Evolutionary conservation across 2,113 vertebrate species (phyloP).

Genomic region (Cryptomyrus ogoouensis): DNA sequence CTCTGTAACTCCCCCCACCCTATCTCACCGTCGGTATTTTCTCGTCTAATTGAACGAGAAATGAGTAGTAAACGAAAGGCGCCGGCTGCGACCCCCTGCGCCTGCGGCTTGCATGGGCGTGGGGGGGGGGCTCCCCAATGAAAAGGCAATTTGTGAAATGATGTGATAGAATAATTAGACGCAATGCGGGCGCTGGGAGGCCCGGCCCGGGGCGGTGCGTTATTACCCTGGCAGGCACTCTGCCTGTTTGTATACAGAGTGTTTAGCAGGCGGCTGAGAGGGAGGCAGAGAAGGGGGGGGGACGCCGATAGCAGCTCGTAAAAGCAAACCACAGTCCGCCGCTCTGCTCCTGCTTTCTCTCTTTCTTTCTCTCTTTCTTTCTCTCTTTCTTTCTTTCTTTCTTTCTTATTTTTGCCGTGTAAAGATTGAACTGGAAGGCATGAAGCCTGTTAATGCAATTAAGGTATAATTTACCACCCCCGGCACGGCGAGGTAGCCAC

Average conservation of each 20-base stretch:
- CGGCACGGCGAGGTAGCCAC: constrained; percentile 79
- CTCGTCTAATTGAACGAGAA: constrained; percentile 81
- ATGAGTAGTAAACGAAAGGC: constrained; percentile 77
- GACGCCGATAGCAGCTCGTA: constrained; percentile 76
- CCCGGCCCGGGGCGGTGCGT: constrained; percentile 54
- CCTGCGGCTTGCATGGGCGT: constrained; percentile 70
- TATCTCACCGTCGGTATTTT: constrained; percentile 65
- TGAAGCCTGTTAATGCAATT: constrained; percentile 84
- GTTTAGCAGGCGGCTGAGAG: constrained; percentile 65
- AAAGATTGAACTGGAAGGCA: constrained; percentile 77
- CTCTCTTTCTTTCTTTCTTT: background rate
- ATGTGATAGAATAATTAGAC: constrained; percentile 83
- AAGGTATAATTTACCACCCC: constrained; percentile 85
- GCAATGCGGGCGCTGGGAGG: constrained; percentile 65
- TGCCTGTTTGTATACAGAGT: constrained; percentile 83
- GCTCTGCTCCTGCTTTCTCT: constrained; percentile 26
- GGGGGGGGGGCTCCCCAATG: constrained; percentile 60
- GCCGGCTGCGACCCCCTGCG: constrained; percentile 73
- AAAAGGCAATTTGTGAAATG: constrained; percentile 85
- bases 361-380: background rate
- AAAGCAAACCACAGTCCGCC: constrained; percentile 75
- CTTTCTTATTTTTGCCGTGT: constrained; percentile 57
- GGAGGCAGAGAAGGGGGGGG: constrained; percentile 49
- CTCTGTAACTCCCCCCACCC: background rate
- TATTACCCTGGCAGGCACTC: constrained; percentile 73